Evolutionary conservation across 2,797 vertebrate species (phyloP).

Genomic region (Acestrorhynchus altus): DNA sequence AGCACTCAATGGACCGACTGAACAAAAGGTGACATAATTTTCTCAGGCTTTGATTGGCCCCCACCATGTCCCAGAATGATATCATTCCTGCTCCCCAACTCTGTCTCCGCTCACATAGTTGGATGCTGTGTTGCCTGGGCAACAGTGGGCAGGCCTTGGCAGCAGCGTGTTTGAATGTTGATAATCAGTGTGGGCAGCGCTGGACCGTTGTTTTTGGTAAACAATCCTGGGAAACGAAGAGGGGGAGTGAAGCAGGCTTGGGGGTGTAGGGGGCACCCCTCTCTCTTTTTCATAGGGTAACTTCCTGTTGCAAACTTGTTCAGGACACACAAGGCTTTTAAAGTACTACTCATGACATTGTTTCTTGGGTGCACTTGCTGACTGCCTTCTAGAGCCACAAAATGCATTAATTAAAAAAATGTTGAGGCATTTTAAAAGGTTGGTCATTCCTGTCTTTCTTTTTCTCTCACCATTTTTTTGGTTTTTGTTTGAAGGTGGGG

Average conservation of each 20-base stretch:
- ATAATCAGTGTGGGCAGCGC: conserved; percentile 72
- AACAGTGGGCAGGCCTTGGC: conserved; percentile 82
- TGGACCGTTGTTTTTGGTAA: conserved; percentile 74
- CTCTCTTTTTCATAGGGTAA: background rate
- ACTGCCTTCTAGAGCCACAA: background rate
- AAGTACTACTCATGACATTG: conserved; percentile 17
- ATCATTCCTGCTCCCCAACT: conserved; percentile 73
- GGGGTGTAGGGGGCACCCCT: conserved; percentile 32
- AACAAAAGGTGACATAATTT: conserved; percentile 91
- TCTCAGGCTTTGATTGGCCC: conserved; percentile 83
- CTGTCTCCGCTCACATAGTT: conserved; percentile 46
- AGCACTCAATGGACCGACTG: conserved; percentile 86
- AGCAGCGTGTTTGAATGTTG: conserved; percentile 73
- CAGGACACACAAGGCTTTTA: background rate
- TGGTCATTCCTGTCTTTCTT: background rate
- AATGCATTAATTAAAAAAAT: conserved; percentile 30
- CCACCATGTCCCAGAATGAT: conserved; percentile 78
- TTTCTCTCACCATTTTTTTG: background rate
- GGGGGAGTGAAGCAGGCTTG: conserved; percentile 15
- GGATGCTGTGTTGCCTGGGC: conserved; percentile 86
- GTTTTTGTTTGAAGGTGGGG: conserved; percentile 28
- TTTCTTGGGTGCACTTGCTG: conserved; percentile 27
- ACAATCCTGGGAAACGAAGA: conserved; percentile 75
- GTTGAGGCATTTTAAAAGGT: background rate
- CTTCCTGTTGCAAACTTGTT: background rate